phyloP scores from a whole-genome alignment of 2,797 vertebrate genomes.

The Ctenopoma multispine region DNA sequence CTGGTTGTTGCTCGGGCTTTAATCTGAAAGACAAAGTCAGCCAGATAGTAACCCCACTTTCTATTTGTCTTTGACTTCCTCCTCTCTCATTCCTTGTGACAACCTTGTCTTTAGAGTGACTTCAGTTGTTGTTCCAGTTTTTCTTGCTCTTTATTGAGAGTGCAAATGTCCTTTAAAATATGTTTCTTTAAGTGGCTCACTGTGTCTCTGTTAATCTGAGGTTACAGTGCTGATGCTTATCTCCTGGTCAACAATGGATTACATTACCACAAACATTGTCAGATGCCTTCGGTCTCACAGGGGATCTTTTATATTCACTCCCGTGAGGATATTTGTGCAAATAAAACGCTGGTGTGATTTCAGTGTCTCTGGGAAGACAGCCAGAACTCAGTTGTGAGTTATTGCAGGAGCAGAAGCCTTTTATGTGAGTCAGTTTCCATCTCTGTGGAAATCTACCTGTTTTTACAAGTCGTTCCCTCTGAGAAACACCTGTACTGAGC shows the following conservation, averaged over 20 bases:
- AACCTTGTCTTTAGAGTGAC: slow-evolving; percentile 67
- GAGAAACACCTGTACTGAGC: slow-evolving; percentile 82
- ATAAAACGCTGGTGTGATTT: slow-evolving; percentile 81
- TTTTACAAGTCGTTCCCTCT: slow-evolving; percentile 85
- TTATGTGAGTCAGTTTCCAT: slow-evolving; percentile 79
- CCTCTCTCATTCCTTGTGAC: slow-evolving; percentile 69
- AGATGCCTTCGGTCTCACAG: slow-evolving; percentile 60
- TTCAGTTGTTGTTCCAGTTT: slow-evolving; percentile 67
- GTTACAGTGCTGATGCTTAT: slow-evolving; percentile 86
- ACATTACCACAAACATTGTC: slow-evolving; percentile 85
- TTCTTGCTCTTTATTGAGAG: slow-evolving; percentile 59
- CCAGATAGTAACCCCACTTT: slow-evolving; percentile 67
- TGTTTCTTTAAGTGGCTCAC: slow-evolving; percentile 65
- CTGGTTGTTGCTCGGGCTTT: slow-evolving; percentile 77
- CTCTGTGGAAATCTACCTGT: slow-evolving; percentile 83
- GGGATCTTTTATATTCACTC: slow-evolving; percentile 42
- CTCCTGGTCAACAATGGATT: slow-evolving; percentile 81
- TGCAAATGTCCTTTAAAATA: slow-evolving; percentile 65
- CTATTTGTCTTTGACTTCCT: slow-evolving; percentile 74
- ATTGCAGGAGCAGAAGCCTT: slow-evolving; percentile 71
- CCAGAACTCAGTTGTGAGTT: slow-evolving; percentile 75
- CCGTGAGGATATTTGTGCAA: slow-evolving; percentile 71
- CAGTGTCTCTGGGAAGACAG: slow-evolving; percentile 75
- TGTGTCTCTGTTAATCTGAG: slow-evolving; percentile 74
- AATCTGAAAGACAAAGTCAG: slow-evolving; percentile 88